Evolutionary conservation across 1,140 invertebrate genomes (phyloP).

Genomic region (Lanistes nyassanus): DNA sequence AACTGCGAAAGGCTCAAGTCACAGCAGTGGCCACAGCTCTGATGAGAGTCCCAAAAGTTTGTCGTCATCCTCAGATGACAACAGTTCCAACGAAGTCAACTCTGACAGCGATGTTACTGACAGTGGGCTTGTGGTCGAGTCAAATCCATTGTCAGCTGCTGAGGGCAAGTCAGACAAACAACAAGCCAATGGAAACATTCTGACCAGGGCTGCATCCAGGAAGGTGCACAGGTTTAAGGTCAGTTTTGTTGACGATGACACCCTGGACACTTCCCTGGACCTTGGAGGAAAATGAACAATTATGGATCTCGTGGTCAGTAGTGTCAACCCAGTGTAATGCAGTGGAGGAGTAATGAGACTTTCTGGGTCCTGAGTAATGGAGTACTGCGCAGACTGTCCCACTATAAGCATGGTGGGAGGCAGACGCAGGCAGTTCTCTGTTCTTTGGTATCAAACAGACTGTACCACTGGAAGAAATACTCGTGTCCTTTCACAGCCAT

Average conservation of each 20-base stretch:
- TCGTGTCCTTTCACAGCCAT: too few species aligned
- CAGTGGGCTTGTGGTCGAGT: constrained; percentile 19
- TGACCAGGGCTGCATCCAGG: constrained; percentile 14
- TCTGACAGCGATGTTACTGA: constrained; percentile 23
- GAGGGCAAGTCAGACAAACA: too few species aligned
- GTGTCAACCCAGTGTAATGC: too few species aligned
- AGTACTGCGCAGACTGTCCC: too few species aligned
- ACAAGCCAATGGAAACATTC: background rate
- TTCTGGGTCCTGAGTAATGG: too few species aligned
- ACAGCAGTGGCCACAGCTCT: constrained; percentile 23
- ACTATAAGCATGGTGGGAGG: too few species aligned
- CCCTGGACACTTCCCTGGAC: background rate
- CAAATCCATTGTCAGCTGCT: background rate
- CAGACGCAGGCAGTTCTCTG: too few species aligned
- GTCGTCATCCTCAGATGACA: constrained; percentile 6
- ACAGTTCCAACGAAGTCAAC: constrained; percentile 19
- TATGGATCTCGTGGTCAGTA: too few species aligned
- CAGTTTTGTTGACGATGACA: constrained; percentile 18
- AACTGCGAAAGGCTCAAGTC: constrained; percentile 7
- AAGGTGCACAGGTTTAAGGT: constrained; percentile 26
- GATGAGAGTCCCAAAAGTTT: constrained; percentile 19
- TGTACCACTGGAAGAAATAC: too few species aligned
- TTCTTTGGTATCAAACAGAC: too few species aligned
- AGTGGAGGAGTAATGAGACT: too few species aligned
- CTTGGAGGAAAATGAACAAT: too few species aligned